Conservation (phyloP, 2,797 vertebrate genomes). For the Smutsia temminckii region DNA sequence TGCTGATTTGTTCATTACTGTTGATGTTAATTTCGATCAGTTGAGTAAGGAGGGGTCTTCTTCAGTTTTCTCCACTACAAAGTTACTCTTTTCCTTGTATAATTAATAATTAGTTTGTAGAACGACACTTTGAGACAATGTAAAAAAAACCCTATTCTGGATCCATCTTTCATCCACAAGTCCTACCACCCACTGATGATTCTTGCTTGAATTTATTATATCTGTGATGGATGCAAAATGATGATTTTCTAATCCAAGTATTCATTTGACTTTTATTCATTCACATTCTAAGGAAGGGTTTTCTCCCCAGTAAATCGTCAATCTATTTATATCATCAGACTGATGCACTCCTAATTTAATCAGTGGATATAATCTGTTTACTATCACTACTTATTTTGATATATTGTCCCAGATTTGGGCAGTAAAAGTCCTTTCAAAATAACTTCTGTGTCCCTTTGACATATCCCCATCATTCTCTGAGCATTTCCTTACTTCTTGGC, state of each 20-base stretch:
- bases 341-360: not conserved
- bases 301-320: slow-evolving; percentile 8
- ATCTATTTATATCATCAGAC: not conserved
- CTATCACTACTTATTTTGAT: not conserved
- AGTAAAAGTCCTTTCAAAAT: slow-evolving; percentile 3
- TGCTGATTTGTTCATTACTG: not conserved
- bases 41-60: not conserved
- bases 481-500: not conserved
- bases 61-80: not conserved
- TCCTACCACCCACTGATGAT: slow-evolving; percentile 5
- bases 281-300: not conserved
- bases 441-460: not conserved
- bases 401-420: not conserved
- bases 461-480: not conserved
- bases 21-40: not conserved
- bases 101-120: not conserved
- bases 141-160: slow-evolving; percentile 22
- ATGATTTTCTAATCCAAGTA: not conserved
- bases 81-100: not conserved
- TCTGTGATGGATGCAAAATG: slow-evolving; percentile 23
- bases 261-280: slow-evolving; percentile 13
- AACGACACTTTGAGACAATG: not conserved
- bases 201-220: slow-evolving; percentile 13
- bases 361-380: not conserved
- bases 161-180: not conserved